A percentile compares a stretch with the other conserved stretches of the same genome.
phyloP scores from a whole-genome alignment of 1,140 invertebrate species.

The Caenorhabditis inopinata region DNA sequence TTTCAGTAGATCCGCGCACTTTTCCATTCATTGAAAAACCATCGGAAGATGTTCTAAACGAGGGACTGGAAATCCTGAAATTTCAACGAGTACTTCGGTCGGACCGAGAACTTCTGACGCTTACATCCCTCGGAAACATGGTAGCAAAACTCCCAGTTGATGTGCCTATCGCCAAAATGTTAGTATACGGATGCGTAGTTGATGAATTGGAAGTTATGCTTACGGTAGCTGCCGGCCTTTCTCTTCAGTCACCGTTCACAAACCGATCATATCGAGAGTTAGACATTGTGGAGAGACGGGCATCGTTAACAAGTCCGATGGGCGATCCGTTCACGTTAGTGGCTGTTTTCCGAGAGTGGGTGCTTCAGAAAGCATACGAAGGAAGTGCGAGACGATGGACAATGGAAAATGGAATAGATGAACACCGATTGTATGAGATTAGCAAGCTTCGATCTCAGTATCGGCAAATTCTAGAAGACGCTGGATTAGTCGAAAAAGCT shows the following conservation, averaged over 20 bases:
- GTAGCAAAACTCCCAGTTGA: slow-evolving; percentile 88
- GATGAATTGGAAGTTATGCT: slow-evolving; percentile 82
- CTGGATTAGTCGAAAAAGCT: slow-evolving; percentile 41
- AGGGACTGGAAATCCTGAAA: slow-evolving; percentile 81
- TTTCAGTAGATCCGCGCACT: slow-evolving; percentile 61
- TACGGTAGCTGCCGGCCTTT: slow-evolving; percentile 84
- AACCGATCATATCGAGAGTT: slow-evolving; percentile 72
- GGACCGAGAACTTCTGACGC: slow-evolving; percentile 74
- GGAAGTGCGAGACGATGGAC: slow-evolving; percentile 74
- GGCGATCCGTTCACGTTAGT: slow-evolving; percentile 91
- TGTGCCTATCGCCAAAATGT: slow-evolving; percentile 90
- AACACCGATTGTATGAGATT: slow-evolving; percentile 93
- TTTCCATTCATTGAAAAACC: slow-evolving; percentile 96
- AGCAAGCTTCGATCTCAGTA: slow-evolving; percentile 85
- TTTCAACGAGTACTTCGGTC: slow-evolving; percentile 75
- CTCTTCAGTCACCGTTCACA: slow-evolving; percentile 88
- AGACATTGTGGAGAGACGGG: slow-evolving; percentile 74
- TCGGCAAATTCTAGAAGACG: slow-evolving; percentile 47
- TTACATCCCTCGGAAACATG: slow-evolving; percentile 86
- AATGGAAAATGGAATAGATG: slow-evolving; percentile 81
- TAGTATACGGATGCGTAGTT: slow-evolving; percentile 87
- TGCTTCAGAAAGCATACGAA: slow-evolving; percentile 35
- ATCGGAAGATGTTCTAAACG: slow-evolving; percentile 77
- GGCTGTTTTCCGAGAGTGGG: slow-evolving; percentile 72
- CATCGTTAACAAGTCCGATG: slow-evolving; percentile 83